Base-by-base conservation (phyloP, 2,888 invertebrate species). In the Crepidodera aurea region DNA sequence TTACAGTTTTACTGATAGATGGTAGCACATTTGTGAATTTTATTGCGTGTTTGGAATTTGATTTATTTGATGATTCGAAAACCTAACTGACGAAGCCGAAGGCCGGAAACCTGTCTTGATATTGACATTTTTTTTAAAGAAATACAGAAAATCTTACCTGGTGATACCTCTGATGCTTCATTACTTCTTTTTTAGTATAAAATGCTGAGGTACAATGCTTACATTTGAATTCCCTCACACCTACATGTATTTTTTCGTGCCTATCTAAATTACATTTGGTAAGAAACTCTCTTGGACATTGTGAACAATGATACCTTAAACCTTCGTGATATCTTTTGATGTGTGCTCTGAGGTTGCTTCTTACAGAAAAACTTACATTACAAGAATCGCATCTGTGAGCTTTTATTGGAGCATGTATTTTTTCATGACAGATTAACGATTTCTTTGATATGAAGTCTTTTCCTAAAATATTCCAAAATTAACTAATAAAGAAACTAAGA, bases 151-250 rank as follows among this genome's bases (percentile, higher is more conserved):
- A 13, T n/a, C 56, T 65, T 57, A 77, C 77, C 70, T 73, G 70
- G 60, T 77, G 77, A 61, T 76, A 77, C 51, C 71, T 65, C 58
- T 74, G 71, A 67, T 77, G 77, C 58, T 76, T 77, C 10, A 69
- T 15, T 13, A 77, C 57, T 56, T 77, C 77, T 50, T 76, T 76
- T 37, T 64, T 73, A 0, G 76, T 77, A 57, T 75, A 77, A 69
- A 77, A 77, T 1, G 73, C 75, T 13, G 75, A 64, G 5, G 71
- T 61, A 56, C 77, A 77, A 13, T 65, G 39, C 27, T 70, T 67
- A 64, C 77, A 77, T 51, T 71, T 65, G 60, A 73, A 76, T 54
- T 77, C 74, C 56, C 72, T 77, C 16, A 76, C 58, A 2, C 77
- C 77, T 1, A 70, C 69, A 58, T 77, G 77, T 12, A 75, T 69